Evolutionary conservation across 2,113 vertebrate genomes (phyloP).

Genomic region (human (Homo sapiens)): DNA sequence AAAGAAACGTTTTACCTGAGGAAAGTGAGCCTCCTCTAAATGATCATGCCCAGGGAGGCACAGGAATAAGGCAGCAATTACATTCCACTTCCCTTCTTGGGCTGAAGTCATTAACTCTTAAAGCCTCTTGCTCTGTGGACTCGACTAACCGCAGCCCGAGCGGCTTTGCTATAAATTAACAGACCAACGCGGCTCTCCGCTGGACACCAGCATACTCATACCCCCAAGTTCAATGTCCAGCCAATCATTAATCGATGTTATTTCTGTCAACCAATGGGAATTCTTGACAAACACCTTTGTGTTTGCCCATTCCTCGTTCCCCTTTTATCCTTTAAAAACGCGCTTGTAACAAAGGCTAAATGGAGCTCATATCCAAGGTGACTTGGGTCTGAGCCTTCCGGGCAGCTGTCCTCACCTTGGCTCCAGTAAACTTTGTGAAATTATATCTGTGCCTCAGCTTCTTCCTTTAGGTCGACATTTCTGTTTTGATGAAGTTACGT

Average conservation of each 20-base stretch:
- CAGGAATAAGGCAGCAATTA: not conserved
- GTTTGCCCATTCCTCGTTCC: not conserved
- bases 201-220: not conserved
- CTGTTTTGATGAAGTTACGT: too few relatives aligned
- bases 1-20: not conserved
- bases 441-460: not conserved
- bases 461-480: too few relatives aligned
- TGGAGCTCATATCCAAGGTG: not conserved
- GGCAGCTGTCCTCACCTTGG: not conserved
- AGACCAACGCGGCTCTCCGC: accelerated
- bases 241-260: not conserved
- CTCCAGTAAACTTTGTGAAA: not conserved
- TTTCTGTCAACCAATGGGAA: not conserved
- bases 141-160: too few relatives aligned
- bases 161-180: not conserved
- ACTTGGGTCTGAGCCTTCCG: not conserved
- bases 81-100: not conserved
- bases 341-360: not conserved
- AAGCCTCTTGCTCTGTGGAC: not conserved
- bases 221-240: not conserved
- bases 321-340: not conserved
- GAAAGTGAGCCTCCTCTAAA: not conserved
- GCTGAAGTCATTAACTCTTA: not conserved
- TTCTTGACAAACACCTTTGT: not conserved
- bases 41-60: not conserved